Conservation (phyloP, 2,888 invertebrate species). For the Ceraclea dissimilis region DNA sequence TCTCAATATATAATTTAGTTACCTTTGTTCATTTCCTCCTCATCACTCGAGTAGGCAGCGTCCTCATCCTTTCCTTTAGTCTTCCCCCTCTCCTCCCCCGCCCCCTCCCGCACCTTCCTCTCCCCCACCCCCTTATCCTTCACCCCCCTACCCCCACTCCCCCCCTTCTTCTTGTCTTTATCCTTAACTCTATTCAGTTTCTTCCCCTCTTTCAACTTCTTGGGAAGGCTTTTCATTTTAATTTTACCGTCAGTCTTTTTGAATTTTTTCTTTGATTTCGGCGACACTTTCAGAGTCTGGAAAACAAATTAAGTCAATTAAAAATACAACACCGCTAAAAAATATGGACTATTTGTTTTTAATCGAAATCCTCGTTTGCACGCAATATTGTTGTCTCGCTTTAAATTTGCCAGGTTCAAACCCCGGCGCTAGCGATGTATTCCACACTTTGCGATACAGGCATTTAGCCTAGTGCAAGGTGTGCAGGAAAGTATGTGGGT, state of each 20-base stretch:
- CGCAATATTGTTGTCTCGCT: too few relatives aligned
- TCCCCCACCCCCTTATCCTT: neutral
- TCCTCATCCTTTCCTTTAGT: neutral
- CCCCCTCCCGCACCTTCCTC: neutral
- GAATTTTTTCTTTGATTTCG: slow-evolving; percentile 21
- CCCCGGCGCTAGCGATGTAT: too few relatives aligned
- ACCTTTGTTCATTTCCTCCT: slow-evolving; percentile 3
- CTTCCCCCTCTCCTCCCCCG: neutral
- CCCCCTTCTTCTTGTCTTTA: neutral
- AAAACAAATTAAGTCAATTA: too few relatives aligned
- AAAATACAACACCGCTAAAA: too few relatives aligned
- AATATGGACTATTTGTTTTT: too few relatives aligned
- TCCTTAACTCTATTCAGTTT: slow-evolving; percentile 28
- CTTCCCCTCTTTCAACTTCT: slow-evolving; percentile 26
- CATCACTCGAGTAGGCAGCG: slow-evolving; percentile 6
- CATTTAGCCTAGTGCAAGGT: too few relatives aligned
- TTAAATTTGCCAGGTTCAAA: too few relatives aligned
- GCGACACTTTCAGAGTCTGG: slow-evolving; percentile 9
- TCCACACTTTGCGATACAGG: too few relatives aligned
- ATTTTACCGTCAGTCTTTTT: slow-evolving; percentile 30
- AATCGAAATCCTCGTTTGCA: too few relatives aligned
- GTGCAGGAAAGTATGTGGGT: too few relatives aligned
- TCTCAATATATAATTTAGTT: too few relatives aligned
- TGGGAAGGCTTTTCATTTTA: slow-evolving; percentile 20
- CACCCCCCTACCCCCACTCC: too few relatives aligned